Evolutionary conservation across 1,140 invertebrate species (phyloP).

Genomic region (Caerostris darwini): DNA sequence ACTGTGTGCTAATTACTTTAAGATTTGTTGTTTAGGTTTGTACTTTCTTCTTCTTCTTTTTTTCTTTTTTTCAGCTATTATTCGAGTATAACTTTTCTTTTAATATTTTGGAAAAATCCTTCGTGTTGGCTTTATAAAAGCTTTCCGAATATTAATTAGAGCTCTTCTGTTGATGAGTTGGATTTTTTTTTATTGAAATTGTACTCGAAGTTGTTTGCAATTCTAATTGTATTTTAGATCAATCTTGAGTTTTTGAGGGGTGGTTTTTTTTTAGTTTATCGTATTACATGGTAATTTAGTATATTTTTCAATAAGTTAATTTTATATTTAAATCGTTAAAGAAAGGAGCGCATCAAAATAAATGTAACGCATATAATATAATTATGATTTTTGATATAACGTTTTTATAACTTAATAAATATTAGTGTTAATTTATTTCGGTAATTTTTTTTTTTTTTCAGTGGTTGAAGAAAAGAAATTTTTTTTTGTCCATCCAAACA

Average conservation of each 20-base stretch:
- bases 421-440: no score
- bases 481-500: no score
- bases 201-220: neutral
- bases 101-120: neutral
- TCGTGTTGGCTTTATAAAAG: neutral
- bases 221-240: neutral
- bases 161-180: neutral
- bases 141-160: constrained; percentile 65
- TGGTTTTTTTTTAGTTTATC: neutral
- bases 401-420: no score
- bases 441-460: no score
- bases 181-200: neutral
- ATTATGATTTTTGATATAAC: no score
- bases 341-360: no score
- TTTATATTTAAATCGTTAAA: no score
- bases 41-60: constrained; percentile 22
- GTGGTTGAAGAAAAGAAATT: no score
- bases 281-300: no score
- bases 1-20: constrained; percentile 68
- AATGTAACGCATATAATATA: no score
- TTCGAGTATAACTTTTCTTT: constrained; percentile 23
- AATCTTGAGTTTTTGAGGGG: neutral
- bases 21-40: constrained; percentile 67
- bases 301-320: no score
- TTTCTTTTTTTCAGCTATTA: neutral